Base-by-base conservation (phyloP, 2,888 invertebrate species). In the Lacanobia wlatinum region DNA sequence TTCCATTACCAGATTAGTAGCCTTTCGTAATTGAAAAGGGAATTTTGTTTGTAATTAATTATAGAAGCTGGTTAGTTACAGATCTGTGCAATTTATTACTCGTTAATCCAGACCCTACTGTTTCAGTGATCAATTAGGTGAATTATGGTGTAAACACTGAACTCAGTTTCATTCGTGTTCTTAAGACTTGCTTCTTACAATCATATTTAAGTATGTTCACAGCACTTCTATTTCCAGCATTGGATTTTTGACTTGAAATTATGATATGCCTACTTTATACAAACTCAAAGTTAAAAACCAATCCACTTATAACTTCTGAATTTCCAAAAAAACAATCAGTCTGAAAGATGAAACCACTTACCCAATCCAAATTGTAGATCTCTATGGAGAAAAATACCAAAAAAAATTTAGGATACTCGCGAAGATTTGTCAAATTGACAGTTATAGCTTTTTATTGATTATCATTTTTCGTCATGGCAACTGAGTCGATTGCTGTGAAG, bases 11-110 rank as follows among this genome's bases (percentile, higher is more conserved):
- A 63, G 14, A 59, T 67, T 43, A 21, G 6, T 56, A 2, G 1
- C 16, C 16, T 46, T 50, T 56, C 40, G 43, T 63, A 63, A 63
- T 58, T 63, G 7, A 4, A n/a, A 14, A n/a, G 46, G 12, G 28
- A 40, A 56, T 75, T 64, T 52, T 0, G 50, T 43, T 12, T 60
- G n/a, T 21, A 40, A 21, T 62, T 62, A 46, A 61, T 72, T 43
- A 46, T 43, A 28, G 40, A 10, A 71, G 46, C 38, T 14, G 21
- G 21, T 18, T 66, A 23, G 8, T 12, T 2, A 18, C 18, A 8
- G 64, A 40, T n/a, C n/a, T 59, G 3, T n/a, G 14, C 6, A 12
- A 53, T 59, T 21, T 52, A 69, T 59, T 52, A 38, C 23, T 65
- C 0, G 16, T 21, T 14, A 18, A 65, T 14, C 6, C 18, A 28